These are phyloP conservation scores for Chymomyza costata DNA, from an alignment of 1,140 invertebrate genomes.

Conservation along the genomic window DNA sequence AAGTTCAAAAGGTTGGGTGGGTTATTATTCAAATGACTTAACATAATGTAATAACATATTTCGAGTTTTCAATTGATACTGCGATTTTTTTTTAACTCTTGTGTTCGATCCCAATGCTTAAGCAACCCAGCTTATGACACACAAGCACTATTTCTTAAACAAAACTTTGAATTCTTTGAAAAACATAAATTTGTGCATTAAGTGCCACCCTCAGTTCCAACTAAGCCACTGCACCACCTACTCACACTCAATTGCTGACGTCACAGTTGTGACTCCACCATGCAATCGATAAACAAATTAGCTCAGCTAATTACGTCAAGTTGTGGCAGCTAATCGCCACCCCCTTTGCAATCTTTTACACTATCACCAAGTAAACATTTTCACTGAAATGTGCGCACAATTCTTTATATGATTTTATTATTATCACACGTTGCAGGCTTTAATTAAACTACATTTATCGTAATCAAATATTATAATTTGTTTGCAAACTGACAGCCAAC, in stretches of 20 bases:
- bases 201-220: slow-evolving; percentile 30
- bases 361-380: neutral
- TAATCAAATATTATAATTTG: too few relatives aligned
- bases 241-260: slow-evolving; percentile 9
- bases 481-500: too few relatives aligned
- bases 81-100: too few relatives aligned
- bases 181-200: too few relatives aligned
- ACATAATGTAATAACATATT: too few relatives aligned
- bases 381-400: neutral
- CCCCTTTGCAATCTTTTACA: slow-evolving; percentile 2
- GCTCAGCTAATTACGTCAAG: slow-evolving; percentile 35
- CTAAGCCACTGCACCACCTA: neutral
- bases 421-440: slow-evolving; percentile 38
- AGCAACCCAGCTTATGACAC: too few relatives aligned
- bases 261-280: slow-evolving; percentile 6
- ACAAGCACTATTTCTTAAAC: too few relatives aligned
- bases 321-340: slow-evolving; percentile 19
- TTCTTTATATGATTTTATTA: slow-evolving; percentile 24
- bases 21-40: too few relatives aligned
- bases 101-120: too few relatives aligned
- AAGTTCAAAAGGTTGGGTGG: too few relatives aligned
- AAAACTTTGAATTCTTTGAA: too few relatives aligned
- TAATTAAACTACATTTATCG: slow-evolving; percentile 45
- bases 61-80: too few relatives aligned
- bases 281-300: slow-evolving; percentile 49